Conservation (phyloP, 2,113 vertebrate species). For the Tapirus terrestris region DNA sequence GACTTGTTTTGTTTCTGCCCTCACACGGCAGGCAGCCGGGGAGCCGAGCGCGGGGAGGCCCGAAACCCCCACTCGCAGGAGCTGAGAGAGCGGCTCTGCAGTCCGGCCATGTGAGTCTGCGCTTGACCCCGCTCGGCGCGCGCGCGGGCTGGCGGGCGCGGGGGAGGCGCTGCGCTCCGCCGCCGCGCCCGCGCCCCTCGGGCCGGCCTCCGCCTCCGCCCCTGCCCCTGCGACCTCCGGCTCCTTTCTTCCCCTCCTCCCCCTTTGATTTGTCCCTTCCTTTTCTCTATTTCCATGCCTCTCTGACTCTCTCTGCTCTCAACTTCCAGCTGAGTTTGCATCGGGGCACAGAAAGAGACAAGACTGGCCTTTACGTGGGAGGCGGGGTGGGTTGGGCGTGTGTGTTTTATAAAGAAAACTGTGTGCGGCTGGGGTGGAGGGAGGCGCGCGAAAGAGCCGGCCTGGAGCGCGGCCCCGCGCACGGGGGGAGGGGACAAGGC, state of each 20-base stretch:
- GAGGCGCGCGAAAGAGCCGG: not conserved
- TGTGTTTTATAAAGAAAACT: not conserved
- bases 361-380: not conserved
- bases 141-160: conserved; percentile 65
- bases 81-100: conserved; percentile 79
- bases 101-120: conserved; percentile 87
- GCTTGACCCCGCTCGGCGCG: conserved; percentile 77
- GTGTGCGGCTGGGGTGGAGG: not conserved
- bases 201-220: not conserved
- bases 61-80: conserved; percentile 79
- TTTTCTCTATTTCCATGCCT: not conserved
- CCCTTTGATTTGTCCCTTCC: not conserved
- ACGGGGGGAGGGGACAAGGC: not conserved
- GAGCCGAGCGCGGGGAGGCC: conserved; percentile 73
- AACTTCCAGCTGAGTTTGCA: conserved; percentile 69
- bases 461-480: accelerated
- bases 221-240: conserved; percentile 58
- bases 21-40: conserved; percentile 6
- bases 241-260: not conserved
- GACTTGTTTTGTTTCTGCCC: conserved; percentile 60
- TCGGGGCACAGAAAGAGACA: not conserved
- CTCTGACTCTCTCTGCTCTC: not conserved
- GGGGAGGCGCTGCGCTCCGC: conserved; percentile 26
- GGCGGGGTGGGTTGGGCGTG: conserved; percentile 25
- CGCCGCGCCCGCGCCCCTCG: not conserved